phyloP scores from a whole-genome alignment of 1,140 invertebrate species.

The Drosophila albomicans region DNA sequence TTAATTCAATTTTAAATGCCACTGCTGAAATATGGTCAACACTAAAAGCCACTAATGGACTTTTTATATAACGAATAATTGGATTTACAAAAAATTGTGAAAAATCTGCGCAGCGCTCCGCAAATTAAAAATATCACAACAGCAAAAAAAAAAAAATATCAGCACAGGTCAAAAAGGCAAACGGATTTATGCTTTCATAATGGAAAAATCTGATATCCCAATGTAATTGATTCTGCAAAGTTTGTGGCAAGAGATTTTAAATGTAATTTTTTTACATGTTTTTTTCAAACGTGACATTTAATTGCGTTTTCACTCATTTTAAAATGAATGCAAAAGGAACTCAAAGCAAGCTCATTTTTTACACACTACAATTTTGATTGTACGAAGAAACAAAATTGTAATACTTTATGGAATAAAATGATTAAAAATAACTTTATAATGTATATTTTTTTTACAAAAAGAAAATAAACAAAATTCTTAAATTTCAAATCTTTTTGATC shows the following conservation, averaged over 20 bases:
- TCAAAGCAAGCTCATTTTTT: too few relatives aligned
- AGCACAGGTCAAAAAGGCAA: neutral
- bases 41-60: conserved; percentile 58
- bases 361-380: too few relatives aligned
- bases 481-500: too few relatives aligned
- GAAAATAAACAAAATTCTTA: too few relatives aligned
- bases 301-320: too few relatives aligned
- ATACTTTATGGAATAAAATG: too few relatives aligned
- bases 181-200: neutral
- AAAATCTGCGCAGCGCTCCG: neutral
- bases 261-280: neutral
- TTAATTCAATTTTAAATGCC: conserved; percentile 63
- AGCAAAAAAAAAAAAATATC: too few relatives aligned
- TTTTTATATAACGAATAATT: conserved; percentile 34
- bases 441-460: too few relatives aligned
- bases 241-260: neutral
- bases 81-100: conserved; percentile 25
- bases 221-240: neutral
- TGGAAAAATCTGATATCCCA: neutral
- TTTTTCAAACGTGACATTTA: too few relatives aligned
- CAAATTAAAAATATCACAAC: neutral
- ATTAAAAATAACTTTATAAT: too few relatives aligned
- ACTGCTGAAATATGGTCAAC: conserved; percentile 22
- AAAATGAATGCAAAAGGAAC: too few relatives aligned
- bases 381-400: too few relatives aligned